Evolutionary conservation across 2,113 vertebrate species (phyloP).

Genomic region (Toxotes chatareus): DNA sequence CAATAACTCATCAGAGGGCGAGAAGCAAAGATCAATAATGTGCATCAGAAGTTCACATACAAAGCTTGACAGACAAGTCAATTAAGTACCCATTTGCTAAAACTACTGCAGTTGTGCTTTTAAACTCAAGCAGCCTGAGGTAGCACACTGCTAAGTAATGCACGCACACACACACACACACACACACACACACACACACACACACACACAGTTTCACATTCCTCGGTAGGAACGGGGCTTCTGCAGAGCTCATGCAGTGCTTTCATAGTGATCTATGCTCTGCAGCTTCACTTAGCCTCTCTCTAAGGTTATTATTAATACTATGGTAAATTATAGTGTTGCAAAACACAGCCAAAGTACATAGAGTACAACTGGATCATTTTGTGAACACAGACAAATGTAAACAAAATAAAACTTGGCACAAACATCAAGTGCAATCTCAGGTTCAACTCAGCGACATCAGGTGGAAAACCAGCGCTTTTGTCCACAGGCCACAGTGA

Average conservation of each 20-base stretch:
- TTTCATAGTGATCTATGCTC: constrained; percentile 52
- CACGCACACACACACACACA: not conserved
- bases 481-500: not conserved
- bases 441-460: constrained; percentile 8
- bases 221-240: constrained; percentile 34
- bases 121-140: constrained; percentile 23
- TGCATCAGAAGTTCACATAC: constrained; percentile 48
- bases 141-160: constrained; percentile 20
- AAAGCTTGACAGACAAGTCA: constrained; percentile 49
- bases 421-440: constrained; percentile 54
- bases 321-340: constrained; percentile 42
- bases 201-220: constrained; percentile 40
- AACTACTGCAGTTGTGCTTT: constrained; percentile 67
- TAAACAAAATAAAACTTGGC: constrained; percentile 73
- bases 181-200: not conserved
- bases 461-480: not conserved
- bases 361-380: not conserved
- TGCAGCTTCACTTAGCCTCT: constrained; percentile 31
- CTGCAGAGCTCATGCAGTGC: constrained; percentile 70
- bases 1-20: constrained; percentile 49
- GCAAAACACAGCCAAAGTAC: constrained; percentile 28
- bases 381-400: constrained; percentile 45
- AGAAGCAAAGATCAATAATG: constrained; percentile 49
- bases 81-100: constrained; percentile 61
- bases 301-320: constrained; percentile 39